These are phyloP conservation scores for Pseudeuparius sepicola DNA, from an alignment of 2,888 invertebrate species.

Conservation along the genomic window DNA sequence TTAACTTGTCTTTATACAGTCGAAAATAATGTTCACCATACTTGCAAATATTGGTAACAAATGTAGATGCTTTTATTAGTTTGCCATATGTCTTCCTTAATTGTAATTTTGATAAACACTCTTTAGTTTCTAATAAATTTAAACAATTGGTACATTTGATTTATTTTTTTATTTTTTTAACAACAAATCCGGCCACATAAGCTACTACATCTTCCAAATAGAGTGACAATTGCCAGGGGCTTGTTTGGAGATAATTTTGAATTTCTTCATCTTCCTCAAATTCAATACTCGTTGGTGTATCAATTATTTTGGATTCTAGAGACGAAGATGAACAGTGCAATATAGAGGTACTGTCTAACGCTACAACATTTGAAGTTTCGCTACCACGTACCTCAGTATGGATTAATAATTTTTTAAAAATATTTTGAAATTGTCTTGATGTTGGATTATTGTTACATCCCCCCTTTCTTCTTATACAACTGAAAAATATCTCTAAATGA, in stretches of 20 bases:
- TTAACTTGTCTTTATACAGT: constrained; percentile 6
- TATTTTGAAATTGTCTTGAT: constrained; percentile 14
- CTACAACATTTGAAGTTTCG: constrained; percentile 13
- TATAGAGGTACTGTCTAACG: constrained; percentile 12
- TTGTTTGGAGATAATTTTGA: neutral
- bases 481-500: constrained; percentile 17
- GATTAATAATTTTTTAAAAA: constrained; percentile 15
- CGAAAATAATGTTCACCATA: too few relatives aligned
- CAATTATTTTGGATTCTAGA: too few relatives aligned
- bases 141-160: constrained; percentile 12
- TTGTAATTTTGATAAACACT: constrained; percentile 13
- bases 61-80: too few relatives aligned
- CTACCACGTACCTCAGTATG: constrained; percentile 13
- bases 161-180: constrained; percentile 14
- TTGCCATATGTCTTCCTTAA: constrained; percentile 15
- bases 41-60: too few relatives aligned
- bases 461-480: constrained; percentile 14
- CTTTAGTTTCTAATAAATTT: constrained; percentile 8
- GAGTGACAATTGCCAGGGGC: constrained; percentile 11
- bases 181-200: constrained; percentile 19
- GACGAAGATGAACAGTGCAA: constrained; percentile 8
- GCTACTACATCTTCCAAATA: constrained; percentile 13
- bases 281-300: too few relatives aligned
- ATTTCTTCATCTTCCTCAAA: too few relatives aligned
- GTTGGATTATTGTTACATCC: constrained; percentile 21